phyloP scores from a whole-genome alignment of 2,797 vertebrate genomes.

The Botia kubotai region DNA sequence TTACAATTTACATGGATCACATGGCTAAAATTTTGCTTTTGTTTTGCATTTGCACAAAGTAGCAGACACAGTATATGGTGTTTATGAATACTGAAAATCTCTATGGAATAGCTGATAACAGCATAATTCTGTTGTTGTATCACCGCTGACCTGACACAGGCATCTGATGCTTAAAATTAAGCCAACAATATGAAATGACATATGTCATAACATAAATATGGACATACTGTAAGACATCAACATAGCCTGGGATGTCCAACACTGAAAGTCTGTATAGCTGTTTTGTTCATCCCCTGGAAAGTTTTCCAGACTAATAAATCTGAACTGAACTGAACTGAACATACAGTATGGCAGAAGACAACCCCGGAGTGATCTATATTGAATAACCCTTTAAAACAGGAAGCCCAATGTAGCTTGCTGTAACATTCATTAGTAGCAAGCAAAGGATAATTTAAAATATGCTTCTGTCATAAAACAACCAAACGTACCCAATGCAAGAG shows the following conservation, averaged over 20 bases:
- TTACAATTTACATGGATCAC: not conserved
- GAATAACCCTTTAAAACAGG: not conserved
- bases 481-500: slow-evolving; percentile 80
- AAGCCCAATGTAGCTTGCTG: not conserved
- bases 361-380: not conserved
- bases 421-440: not conserved
- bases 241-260: not conserved
- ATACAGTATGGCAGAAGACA: not conserved
- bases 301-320: not conserved
- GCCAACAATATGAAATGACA: too few species aligned
- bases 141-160: too few species aligned
- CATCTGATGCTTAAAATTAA: not conserved
- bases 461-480: not conserved
- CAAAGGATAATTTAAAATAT: not conserved
- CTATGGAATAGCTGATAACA: too few species aligned
- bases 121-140: too few species aligned
- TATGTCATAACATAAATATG: too few species aligned
- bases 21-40: slow-evolving; percentile 27
- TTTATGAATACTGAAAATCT: too few species aligned
- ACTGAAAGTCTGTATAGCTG: not conserved
- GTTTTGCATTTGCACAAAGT: slow-evolving; percentile 29
- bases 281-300: not conserved
- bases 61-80: not conserved
- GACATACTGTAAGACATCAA: not conserved
- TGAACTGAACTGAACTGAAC: slow-evolving; percentile 15